Conservation (phyloP, 2,113 vertebrate genomes). For the Lophochroa leadbeateri region DNA sequence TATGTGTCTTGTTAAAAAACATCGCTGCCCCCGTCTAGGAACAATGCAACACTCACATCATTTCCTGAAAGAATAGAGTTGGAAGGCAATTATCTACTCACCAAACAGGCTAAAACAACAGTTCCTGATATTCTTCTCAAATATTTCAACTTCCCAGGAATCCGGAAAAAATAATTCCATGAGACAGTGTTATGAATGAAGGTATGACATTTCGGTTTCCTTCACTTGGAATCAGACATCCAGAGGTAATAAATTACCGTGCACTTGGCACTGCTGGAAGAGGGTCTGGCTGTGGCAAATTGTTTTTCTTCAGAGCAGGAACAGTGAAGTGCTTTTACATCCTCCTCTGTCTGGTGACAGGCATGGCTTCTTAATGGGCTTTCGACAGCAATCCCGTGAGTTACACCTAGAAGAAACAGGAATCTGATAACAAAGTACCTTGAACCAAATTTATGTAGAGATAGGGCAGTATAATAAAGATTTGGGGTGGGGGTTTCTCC, state of each 20-base stretch:
- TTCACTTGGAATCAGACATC: conserved; percentile 52
- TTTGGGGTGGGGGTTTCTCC: neutral
- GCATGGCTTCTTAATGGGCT: neutral
- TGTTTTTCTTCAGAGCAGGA: conserved; percentile 52
- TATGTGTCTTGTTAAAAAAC: conserved; percentile 59
- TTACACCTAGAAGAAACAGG: neutral
- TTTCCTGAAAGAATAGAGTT: conserved; percentile 79
- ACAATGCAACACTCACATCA: conserved; percentile 79
- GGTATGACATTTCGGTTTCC: conserved; percentile 74
- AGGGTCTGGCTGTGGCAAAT: conserved; percentile 3
- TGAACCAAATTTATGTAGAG: neutral
- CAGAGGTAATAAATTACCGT: conserved; percentile 53
- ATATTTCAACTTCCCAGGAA: conserved; percentile 84
- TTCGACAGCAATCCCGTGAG: neutral
- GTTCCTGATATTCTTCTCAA: conserved; percentile 86
- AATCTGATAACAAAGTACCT: neutral
- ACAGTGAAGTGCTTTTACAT: conserved; percentile 21
- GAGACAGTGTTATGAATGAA: conserved; percentile 78
- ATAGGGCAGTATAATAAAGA: neutral
- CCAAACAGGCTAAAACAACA: conserved; percentile 79
- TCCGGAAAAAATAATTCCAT: conserved; percentile 86
- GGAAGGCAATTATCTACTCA: conserved; percentile 82
- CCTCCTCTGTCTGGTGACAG: neutral
- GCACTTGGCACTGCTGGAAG: conserved; percentile 4
- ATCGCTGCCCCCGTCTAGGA: conserved; percentile 58